Evolutionary conservation across 1,140 invertebrate species (phyloP), one percentile per base, ranked within the genome.

Genomic region (Pogonomyrmex barbatus): DNA sequence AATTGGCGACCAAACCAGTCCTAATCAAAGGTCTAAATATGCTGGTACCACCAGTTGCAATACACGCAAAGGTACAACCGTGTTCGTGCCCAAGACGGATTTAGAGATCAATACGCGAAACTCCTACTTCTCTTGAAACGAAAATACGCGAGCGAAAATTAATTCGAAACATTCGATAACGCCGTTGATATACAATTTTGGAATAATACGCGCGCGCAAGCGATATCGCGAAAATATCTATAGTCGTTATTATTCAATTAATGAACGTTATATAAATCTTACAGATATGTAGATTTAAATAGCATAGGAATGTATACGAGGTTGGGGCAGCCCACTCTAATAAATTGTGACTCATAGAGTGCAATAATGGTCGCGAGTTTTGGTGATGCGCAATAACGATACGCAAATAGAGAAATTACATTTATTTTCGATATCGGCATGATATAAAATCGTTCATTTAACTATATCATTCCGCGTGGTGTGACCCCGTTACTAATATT

Each of bases 11-110:
- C 76, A 82, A 62, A 85, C 67, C n/a, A 50, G 67, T 70, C 10
- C 85, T 87, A 87, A 89, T 89, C 85, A 89, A 89, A 89, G 77
- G 50, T 83, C 77, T 82, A 89, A 89, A 89, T 89, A 89, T 89
- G 88, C 84, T 89, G 88, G 88, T 89, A 89, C 84, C 88, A 83
- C 87, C 87, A 89, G 70, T 86, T 45, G 58, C 65, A 39, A 77
- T 54, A 58, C 33, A 58, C n/a, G 86, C 71, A 73, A 88, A 73
- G 60, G 47, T 52, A 70, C 30, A 78, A 85, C 50, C 33, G 4
- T 12, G 62, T 54, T 52, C 58, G 3, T 39, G 8, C 8, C 39
- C 33, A 77, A 88, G 81, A 88, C 60, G 45, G 14, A 45, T 42
- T 68, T 76, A 79, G 73, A 78, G 67, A 85, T 88, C 73, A 83